Evolutionary conservation across 2,888 invertebrate genomes (phyloP), one percentile per base, ranked within the genome.

Genomic region (Thymelicus sylvestris): DNA sequence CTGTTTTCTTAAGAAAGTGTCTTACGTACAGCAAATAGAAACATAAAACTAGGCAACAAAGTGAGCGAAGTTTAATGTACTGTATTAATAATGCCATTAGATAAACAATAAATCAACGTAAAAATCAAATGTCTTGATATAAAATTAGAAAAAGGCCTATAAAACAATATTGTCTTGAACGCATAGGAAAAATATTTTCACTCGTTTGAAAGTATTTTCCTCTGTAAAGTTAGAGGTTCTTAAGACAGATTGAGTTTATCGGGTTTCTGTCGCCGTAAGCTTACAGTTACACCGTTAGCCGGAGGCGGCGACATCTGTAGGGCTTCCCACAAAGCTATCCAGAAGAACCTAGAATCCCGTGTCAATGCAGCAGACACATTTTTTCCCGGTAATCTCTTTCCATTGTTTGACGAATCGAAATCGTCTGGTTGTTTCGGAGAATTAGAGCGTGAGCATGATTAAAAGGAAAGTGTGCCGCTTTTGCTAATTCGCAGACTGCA

Each of bases 281-380:
- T 77, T 75, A 81, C 79, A 81, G 78, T 77, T 75, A 81, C 79
- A 81, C 83, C 80, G 83, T 80, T 81, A 81, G 77, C 77, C 77
- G 78, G 76, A 76, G 77, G 79, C 78, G 78, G 79, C 78, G 79
- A 81, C 79, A 81, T 80, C 76, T 81, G 80, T 81, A 75, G 39
- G 76, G 78, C 74, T 78, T 79, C 79, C 74, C 72, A 69, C 74
- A 72, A 75, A 74, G n/a, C 67, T 44, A 44, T 44, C 55, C 67
- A 63, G 47, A 68, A 63, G 68, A 38, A 57, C 68, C 63, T 48
- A 63, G 63, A 68, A 68, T 63, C 38, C 63, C 63, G 62, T 68
- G 63, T 63, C 55, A 69, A 64, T 57, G 69, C 64, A 64, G 15
- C 63, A 31, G 57, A 69, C 63, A 31, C 31, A 31, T 48, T 15